These are phyloP conservation scores for Oegoconia quadripuncta DNA, from an alignment of 2,888 invertebrate genomes.

Conservation along the genomic window DNA sequence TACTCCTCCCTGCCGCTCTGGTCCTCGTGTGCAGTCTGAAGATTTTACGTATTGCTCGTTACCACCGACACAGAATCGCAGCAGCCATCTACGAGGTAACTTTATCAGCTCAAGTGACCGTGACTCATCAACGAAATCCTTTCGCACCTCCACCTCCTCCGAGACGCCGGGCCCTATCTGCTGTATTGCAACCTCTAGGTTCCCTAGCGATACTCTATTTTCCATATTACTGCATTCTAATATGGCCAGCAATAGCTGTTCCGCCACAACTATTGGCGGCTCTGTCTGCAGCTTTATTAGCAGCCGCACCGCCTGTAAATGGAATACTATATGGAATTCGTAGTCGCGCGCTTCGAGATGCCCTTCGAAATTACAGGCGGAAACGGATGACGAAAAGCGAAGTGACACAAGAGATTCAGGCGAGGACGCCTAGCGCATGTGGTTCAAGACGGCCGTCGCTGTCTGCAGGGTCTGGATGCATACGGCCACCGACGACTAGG, in stretches of 20 bases:
- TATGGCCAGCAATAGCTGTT: conserved; percentile 80
- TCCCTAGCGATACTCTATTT: conserved; percentile 85
- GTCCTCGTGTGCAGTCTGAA: conserved; percentile 86
- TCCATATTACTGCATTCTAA: conserved; percentile 85
- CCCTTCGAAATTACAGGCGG: conserved; percentile 87
- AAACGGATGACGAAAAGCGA: conserved; percentile 89
- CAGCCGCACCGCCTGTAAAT: conserved; percentile 85
- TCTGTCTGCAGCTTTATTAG: conserved; percentile 81
- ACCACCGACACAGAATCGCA: conserved; percentile 90
- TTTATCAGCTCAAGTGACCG: conserved; percentile 89
- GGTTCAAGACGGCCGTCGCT: conserved; percentile 86
- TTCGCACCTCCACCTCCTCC: conserved; percentile 85
- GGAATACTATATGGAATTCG: conserved; percentile 88
- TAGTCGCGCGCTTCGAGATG: conserved; percentile 84
- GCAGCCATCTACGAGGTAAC: conserved; percentile 92
- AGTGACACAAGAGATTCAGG: conserved; percentile 89
- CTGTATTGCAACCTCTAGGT: conserved; percentile 85
- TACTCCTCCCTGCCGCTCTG: conserved; percentile 83
- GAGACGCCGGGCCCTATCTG: conserved; percentile 81
- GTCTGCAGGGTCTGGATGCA: conserved; percentile 76
- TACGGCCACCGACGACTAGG: conserved; percentile 64
- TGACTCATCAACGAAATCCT: conserved; percentile 89
- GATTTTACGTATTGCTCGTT: conserved; percentile 82
- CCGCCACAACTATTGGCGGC: conserved; percentile 73
- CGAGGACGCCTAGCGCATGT: conserved; percentile 87